Base-by-base conservation (phyloP, 2,888 invertebrate species). In the Drosophila borealis region DNA sequence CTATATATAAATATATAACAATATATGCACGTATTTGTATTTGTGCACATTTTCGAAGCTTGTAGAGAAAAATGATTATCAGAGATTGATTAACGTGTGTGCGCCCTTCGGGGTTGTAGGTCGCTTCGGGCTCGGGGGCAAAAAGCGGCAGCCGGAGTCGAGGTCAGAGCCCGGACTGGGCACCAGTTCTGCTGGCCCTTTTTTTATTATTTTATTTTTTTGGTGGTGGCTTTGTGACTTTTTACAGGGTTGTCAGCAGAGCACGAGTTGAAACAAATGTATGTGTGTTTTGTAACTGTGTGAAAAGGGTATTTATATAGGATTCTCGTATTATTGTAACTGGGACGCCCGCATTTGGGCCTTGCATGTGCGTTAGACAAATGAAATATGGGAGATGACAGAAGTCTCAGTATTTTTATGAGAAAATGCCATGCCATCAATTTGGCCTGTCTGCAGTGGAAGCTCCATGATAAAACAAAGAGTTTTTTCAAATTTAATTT, bases 201-300 rank as follows among this genome's bases (percentile, higher is more conserved):
- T 51, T 55, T 59, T 42, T 41, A 2, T 33, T 61, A 17, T 42
- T 21, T 13, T 19, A 37, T 14, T 41, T 55, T 55, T 63, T 61
- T 65, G 73, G 87, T 87, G 88, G 76, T 82, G 81, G 76, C 88
- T 82, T 81, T 79, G 75, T 71, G 82, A 84, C 79, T 79, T 73
- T 87, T 61, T 53, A 59, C 37, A 34, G 65, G 79, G 76, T 67
- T 67, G 64, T 44, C 69, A 39, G 37, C 44, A 19, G 11, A 44
- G 25, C 53, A 60, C 45, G 61, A 78, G 73, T 73, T 78, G 78
- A 73, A 75, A 75, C 73, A 78, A 78, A 73, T 68, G 73, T 66
- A 21, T 66, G 72, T 56, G 59, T 50, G 34, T 56, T 61, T 50
- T 48, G 69, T 70, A 37, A 51, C 54, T 41, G 48, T 62, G 61